Conservation (phyloP, 2,797 vertebrate species). For the Phrynocephalus guinanensis region DNA sequence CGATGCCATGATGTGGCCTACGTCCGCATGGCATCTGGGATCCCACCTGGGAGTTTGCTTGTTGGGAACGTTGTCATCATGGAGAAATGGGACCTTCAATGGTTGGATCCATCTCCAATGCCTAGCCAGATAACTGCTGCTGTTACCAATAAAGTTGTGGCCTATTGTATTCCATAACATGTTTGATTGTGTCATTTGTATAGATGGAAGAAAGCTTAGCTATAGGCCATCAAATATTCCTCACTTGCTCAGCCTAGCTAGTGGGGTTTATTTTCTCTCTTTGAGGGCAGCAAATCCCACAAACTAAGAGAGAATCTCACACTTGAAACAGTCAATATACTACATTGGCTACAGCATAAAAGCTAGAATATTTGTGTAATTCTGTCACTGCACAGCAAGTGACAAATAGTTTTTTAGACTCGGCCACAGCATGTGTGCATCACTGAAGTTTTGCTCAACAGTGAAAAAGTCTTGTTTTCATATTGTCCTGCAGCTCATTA, state of each 20-base stretch:
- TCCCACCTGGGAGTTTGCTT: too few relatives aligned
- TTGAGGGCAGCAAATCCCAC: neutral
- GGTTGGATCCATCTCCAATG: too few relatives aligned
- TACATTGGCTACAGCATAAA: conserved; percentile 2
- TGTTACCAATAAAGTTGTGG: too few relatives aligned
- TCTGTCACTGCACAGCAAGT: neutral
- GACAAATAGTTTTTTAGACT: conserved; percentile 12
- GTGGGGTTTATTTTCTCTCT: conserved; percentile 1
- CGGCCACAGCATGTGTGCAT: neutral
- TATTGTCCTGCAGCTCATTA: neutral
- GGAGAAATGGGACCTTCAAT: too few relatives aligned
- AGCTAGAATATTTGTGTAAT: conserved; percentile 23
- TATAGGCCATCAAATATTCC: neutral
- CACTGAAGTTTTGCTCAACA: neutral
- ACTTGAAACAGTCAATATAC: conserved; percentile 10
- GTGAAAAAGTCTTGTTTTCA: conserved; percentile 8
- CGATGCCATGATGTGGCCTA: too few relatives aligned
- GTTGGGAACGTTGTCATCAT: too few relatives aligned
- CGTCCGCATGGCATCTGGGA: too few relatives aligned
- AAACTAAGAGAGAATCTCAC: neutral
- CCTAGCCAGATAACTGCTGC: too few relatives aligned
- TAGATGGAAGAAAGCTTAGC: too few relatives aligned
- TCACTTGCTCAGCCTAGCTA: neutral
- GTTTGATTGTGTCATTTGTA: too few relatives aligned
- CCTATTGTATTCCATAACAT: too few relatives aligned